phyloP scores from a whole-genome alignment of 1,140 invertebrate genomes.

The Aphelinus atriplicis region DNA sequence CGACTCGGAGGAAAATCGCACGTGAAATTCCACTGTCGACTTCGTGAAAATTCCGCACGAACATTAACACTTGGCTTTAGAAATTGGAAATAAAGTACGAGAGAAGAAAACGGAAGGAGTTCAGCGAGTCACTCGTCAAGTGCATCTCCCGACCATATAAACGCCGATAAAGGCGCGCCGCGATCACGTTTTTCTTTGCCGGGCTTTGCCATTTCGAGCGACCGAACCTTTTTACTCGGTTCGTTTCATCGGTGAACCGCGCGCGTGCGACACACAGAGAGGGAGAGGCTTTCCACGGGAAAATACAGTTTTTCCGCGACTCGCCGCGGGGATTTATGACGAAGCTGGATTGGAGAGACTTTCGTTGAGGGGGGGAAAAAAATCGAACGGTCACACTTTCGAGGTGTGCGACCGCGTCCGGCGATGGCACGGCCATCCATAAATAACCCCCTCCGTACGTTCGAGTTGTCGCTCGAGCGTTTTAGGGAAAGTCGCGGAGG shows the following conservation, averaged over 20 bases:
- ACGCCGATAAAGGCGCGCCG: constrained; percentile 19
- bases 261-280: neutral
- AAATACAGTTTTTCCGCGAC: constrained; percentile 20
- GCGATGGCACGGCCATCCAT: neutral
- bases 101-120: too few species aligned
- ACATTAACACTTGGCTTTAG: too few species aligned
- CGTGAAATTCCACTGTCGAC: too few species aligned
- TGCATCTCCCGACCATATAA: neutral
- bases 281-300: constrained; percentile 19
- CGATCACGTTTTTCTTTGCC: neutral
- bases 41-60: too few species aligned
- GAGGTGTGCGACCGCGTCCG: neutral
- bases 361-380: neutral
- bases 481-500: too few species aligned
- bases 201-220: constrained; percentile 16
- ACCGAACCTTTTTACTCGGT: too few species aligned
- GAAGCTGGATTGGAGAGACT: neutral
- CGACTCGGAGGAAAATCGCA: too few species aligned
- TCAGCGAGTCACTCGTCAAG: too few species aligned
- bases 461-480: neutral
- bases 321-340: neutral
- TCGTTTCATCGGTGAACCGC: neutral
- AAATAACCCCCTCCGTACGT: neutral
- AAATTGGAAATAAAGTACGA: too few species aligned
- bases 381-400: neutral